These are phyloP conservation scores for Hydropsyche betteni DNA, from an alignment of 2,888 invertebrate species.

Conservation along the genomic window DNA sequence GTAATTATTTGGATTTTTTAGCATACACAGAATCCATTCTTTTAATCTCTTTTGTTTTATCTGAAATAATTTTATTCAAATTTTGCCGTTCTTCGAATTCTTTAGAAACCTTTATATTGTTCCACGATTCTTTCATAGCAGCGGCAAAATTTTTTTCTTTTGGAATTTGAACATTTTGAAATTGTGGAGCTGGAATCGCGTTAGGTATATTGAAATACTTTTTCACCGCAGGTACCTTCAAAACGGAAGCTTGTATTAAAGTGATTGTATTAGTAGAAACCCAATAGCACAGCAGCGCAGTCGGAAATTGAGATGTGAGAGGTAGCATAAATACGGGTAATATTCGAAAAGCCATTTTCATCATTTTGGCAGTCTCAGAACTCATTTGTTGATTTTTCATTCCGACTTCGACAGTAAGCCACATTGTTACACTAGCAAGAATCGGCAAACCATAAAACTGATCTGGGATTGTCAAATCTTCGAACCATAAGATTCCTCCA, in stretches of 20 bases:
- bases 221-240: conserved; percentile 79
- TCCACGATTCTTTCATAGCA: conserved; percentile 84
- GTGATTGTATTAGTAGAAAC: conserved; percentile 88
- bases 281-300: conserved; percentile 92
- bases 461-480: conserved; percentile 90
- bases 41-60: not conserved
- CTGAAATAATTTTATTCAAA: conserved; percentile 74
- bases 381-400: conserved; percentile 76
- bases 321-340: conserved; percentile 84
- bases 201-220: conserved; percentile 80
- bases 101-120: conserved; percentile 80
- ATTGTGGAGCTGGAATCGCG: conserved; percentile 65
- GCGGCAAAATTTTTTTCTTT: conserved; percentile 71
- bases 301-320: conserved; percentile 87
- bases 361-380: conserved; percentile 72
- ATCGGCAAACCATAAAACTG: conserved; percentile 88
- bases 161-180: conserved; percentile 75
- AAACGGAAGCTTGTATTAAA: conserved; percentile 78
- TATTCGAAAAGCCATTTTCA: conserved; percentile 79
- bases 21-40: conserved; percentile 10
- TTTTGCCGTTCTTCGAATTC: conserved; percentile 80
- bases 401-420: conserved; percentile 83
- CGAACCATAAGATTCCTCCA: conserved; percentile 94
- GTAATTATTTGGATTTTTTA: conserved; percentile 1
- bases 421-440: conserved; percentile 84